Conservation (phyloP, 2,797 vertebrate species). For the Limnodromus scolopaceus region DNA sequence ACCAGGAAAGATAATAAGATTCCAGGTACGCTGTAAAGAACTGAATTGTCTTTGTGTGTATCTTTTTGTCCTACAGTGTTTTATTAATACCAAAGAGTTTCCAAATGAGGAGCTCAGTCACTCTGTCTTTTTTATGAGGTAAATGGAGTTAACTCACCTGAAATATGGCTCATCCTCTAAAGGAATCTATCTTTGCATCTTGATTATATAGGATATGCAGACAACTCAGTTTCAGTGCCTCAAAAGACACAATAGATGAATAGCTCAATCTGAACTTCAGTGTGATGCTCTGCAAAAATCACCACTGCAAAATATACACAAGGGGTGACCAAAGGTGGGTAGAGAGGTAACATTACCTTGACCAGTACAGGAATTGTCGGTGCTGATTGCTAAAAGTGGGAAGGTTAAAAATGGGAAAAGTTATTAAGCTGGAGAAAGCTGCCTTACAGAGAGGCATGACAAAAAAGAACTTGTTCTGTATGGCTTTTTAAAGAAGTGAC, state of each 20-base stretch:
- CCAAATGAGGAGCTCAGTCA: background rate
- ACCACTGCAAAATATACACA: background rate
- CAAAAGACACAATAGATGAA: background rate
- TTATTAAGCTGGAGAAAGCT: background rate
- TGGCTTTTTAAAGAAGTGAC: background rate
- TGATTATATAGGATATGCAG: background rate
- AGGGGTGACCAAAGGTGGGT: fast-evolving
- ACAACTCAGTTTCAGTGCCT: background rate
- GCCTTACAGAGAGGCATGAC: background rate
- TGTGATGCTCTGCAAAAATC: background rate
- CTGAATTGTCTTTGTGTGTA: background rate
- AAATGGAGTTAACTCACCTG: background rate
- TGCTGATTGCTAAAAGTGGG: background rate
- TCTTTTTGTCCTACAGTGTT: background rate
- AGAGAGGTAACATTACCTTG: background rate
- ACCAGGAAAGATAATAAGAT: background rate
- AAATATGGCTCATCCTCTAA: background rate
- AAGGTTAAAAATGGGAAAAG: background rate
- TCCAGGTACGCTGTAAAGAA: background rate
- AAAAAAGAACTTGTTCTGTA: background rate
- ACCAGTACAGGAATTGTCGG: background rate
- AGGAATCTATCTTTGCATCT: background rate
- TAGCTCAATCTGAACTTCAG: background rate
- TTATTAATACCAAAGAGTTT: background rate
- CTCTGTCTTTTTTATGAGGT: background rate